Evolutionary conservation across 1,140 invertebrate species (phyloP).

Genomic region (Cydia pomonella): DNA sequence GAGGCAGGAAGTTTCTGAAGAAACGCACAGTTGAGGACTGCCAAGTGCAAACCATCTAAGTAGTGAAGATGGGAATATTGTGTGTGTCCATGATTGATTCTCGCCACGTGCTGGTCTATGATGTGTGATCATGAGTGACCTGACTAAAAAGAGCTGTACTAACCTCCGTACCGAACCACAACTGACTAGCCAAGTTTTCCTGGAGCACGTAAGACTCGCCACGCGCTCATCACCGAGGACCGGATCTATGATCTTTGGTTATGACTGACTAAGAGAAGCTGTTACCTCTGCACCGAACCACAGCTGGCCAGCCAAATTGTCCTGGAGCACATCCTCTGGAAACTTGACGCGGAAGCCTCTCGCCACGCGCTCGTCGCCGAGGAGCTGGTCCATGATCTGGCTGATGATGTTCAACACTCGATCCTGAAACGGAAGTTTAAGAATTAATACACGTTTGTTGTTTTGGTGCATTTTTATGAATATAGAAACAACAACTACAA

Average conservation of each 20-base stretch:
- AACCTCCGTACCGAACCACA: slow-evolving; percentile 99
- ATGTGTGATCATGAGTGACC: too few species aligned
- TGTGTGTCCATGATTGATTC: too few species aligned
- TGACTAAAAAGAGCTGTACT: too few species aligned
- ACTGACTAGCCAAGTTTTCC: slow-evolving; percentile 97
- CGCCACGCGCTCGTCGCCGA: slow-evolving; percentile 93
- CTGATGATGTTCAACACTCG: slow-evolving; percentile 95
- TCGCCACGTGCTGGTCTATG: too few species aligned
- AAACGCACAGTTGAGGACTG: too few species aligned
- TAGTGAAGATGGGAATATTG: too few species aligned
- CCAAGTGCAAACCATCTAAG: too few species aligned
- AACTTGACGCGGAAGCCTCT: slow-evolving; percentile 99
- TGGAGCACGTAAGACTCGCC: slow-evolving; percentile 98
- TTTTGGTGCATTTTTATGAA: too few species aligned
- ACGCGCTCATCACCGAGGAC: slow-evolving; percentile 92
- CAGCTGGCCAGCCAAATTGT: slow-evolving; percentile 97
- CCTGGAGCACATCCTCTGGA: slow-evolving; percentile 98
- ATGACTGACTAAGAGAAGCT: not conserved
- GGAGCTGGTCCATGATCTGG: slow-evolving; percentile 96
- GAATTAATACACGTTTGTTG: slow-evolving; percentile 21
- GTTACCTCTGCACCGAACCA: slow-evolving; percentile 99
- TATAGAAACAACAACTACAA: too few species aligned
- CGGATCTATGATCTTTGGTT: slow-evolving; percentile 94
- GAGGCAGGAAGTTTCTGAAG: too few species aligned
- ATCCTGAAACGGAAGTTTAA: slow-evolving; percentile 80